Base-by-base conservation (phyloP, 2,113 vertebrate species). In the Muscicapa adusta region DNA sequence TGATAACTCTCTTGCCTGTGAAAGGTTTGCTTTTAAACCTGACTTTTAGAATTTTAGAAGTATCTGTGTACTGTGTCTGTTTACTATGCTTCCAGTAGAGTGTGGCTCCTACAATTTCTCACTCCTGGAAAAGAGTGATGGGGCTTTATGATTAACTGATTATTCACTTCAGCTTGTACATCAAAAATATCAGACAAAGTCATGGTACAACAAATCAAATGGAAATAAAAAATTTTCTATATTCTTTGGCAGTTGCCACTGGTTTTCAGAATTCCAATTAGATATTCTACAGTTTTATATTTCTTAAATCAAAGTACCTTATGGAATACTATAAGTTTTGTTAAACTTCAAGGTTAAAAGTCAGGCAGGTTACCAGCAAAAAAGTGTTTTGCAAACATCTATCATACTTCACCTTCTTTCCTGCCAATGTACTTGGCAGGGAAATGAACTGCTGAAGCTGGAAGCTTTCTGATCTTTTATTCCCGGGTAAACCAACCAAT, bases 291-390 rank as follows among this genome's bases (percentile, higher is more conserved):
- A 74, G 60, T 3, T 62, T 18, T 29, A 26, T 34, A 42, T 62
- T 65, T 93, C 78, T 85, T 24, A 84, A 91, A 74, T 71, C 28
- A 77, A 73, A 62, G 43, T 67, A 66, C 34, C 34, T 87, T 84
- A 58, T 33, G 34, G 23, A 94, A 28, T 33, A 50, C 25, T 87
- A 40, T 74, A 56, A 74, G 9, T 23, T 74, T 74, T 7, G 0
- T 45, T 91, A 84, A 85, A 82, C 29, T 89, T 89, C 81, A 77
- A 54, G 80, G 57, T 76, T 86, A 83, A 79, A 88, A 91, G 48
- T 60, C 79, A 71, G 47, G 73, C 61, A 85, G 29, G 62, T 81
- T 91, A 93, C 42, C 23, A 78, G 43, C 57, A 51, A 70, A 73
- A 60, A 45, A 62, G n/a, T 76, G 19, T 10, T 81, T 74, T 84